Conservation (phyloP, 1,140 invertebrate genomes). For the Aphaenogaster rudis region DNA sequence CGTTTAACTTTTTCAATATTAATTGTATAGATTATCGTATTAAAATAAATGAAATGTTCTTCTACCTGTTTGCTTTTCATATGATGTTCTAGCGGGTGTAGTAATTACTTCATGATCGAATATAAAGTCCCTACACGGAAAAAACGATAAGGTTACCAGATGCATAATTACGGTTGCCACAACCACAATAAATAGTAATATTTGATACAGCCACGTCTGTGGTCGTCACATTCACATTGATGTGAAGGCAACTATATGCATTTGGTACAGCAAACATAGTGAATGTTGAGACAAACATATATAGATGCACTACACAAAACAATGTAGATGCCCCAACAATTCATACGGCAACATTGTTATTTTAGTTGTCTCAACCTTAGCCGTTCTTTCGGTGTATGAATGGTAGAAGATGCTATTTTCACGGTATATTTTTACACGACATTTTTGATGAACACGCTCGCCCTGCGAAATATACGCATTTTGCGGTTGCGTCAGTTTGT, state of each 20-base stretch:
- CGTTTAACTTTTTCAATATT: background rate
- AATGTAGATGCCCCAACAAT: too few relatives aligned
- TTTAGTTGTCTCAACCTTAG: too few relatives aligned
- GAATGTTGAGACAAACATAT: too few relatives aligned
- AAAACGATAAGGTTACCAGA: too few relatives aligned
- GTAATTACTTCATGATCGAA: background rate
- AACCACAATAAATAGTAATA: too few relatives aligned
- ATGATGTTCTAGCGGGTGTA: background rate
- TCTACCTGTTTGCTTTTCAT: background rate
- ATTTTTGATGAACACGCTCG: constrained; percentile 43
- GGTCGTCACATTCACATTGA: too few relatives aligned
- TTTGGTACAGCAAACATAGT: too few relatives aligned
- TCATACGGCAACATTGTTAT: too few relatives aligned
- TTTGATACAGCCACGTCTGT: too few relatives aligned
- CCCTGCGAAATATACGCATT: constrained; percentile 13
- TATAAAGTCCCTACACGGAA: background rate
- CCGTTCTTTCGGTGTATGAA: background rate
- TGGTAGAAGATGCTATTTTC: constrained; percentile 33
- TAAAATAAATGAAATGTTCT: background rate
- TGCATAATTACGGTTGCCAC: too few relatives aligned
- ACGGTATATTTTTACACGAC: constrained; percentile 1
- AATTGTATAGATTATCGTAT: background rate
- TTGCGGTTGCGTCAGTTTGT: constrained; percentile 28
- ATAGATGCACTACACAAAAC: too few relatives aligned
- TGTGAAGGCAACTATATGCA: too few relatives aligned